Conservation (phyloP, 2,888 invertebrate species). For the Campaea margaritaria region DNA sequence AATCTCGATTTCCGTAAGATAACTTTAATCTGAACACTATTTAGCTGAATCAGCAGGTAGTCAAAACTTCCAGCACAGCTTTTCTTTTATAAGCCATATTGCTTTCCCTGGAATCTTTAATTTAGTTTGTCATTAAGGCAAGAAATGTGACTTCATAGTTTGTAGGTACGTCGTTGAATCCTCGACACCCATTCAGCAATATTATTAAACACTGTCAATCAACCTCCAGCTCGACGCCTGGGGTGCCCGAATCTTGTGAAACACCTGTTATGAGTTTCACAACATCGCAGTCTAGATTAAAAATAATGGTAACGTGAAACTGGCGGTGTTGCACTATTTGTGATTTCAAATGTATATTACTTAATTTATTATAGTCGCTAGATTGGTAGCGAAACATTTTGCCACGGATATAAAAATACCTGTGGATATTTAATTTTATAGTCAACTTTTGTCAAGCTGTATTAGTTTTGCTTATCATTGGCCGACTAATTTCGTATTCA, state of each 20-base stretch:
- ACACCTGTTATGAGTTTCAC: background rate
- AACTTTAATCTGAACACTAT: background rate
- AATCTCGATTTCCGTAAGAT: no score
- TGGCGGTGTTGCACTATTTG: background rate
- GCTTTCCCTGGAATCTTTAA: background rate
- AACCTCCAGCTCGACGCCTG: background rate
- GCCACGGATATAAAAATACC: no score
- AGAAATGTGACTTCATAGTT: conserved; percentile 7
- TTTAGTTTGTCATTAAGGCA: conserved; percentile 9
- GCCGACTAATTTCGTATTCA: conserved; percentile 18
- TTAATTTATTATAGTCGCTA: no score
- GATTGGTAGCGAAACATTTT: no score
- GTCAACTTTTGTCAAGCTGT: background rate
- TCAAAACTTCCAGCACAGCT: background rate
- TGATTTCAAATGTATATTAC: background rate
- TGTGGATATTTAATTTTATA: background rate
- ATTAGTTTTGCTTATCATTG: conserved; percentile 11
- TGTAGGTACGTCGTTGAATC: conserved; percentile 4
- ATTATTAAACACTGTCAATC: conserved; percentile 20
- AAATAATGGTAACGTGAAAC: background rate
- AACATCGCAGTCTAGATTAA: background rate
- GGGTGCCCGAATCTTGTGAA: background rate
- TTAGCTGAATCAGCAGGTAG: background rate
- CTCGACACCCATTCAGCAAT: conserved; percentile 2
- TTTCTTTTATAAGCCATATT: background rate